Conservation (phyloP, 2,113 vertebrate species). For the Suncus etruscus region DNA sequence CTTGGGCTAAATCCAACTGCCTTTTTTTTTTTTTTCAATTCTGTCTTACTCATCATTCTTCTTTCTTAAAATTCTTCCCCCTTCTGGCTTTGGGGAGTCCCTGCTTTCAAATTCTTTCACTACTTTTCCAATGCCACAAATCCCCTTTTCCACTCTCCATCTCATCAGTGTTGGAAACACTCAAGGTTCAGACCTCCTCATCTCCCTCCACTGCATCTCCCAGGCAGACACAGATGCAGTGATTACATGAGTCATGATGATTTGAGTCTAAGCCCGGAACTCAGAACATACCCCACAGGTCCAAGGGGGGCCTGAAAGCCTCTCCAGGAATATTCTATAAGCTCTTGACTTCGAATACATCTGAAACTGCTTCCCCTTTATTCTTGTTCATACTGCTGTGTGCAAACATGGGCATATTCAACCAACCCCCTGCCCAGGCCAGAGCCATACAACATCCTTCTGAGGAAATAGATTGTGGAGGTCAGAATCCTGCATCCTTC, state of each 20-base stretch:
- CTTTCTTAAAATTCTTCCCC: not conserved
- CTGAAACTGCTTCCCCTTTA: not conserved
- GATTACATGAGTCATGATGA: not conserved
- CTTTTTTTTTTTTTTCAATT: not conserved
- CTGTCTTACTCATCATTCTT: not conserved
- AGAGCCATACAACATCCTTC: not conserved
- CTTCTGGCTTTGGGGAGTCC: not conserved
- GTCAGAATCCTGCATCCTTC: not conserved
- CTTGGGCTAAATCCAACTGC: not conserved
- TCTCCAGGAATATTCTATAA: not conserved
- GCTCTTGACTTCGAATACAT: not conserved
- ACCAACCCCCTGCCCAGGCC: not conserved
- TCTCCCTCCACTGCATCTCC: not conserved
- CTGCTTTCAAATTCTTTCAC: not conserved
- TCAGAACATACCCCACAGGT: not conserved
- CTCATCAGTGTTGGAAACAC: not conserved
- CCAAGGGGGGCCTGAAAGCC: not conserved
- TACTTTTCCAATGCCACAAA: not conserved
- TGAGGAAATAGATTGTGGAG: not conserved
- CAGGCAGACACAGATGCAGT: not conserved
- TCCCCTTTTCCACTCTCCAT: not conserved
- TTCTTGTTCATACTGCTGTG: not conserved
- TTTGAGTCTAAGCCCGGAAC: not conserved
- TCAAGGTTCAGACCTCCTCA: not conserved
- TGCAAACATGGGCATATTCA: not conserved